Evolutionary conservation across 2,888 invertebrate genomes (phyloP), one percentile per base, ranked within the genome.

Genomic region (Eumerus sabulonum): DNA sequence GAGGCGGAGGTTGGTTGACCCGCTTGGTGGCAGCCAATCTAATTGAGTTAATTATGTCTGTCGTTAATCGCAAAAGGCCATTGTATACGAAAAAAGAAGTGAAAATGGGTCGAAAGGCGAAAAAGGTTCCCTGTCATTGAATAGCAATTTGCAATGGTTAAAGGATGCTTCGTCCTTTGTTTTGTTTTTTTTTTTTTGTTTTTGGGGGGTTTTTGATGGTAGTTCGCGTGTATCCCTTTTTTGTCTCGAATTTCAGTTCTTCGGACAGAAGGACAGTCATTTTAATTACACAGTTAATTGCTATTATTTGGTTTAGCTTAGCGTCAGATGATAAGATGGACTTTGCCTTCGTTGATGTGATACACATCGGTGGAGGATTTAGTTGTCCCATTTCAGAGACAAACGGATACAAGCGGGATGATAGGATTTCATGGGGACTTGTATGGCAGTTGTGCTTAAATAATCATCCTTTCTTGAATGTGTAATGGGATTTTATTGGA

Each of bases 401-500:
- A 27, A 27, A 27, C 27, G 7, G 7, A 27, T 27, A 27, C 27
- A 27, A 27, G 27, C 36, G n/a, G 38, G 47, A 27, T 42, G 57
- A 53, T 70, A 45, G 38, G 57, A 66, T 38, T 66, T 60, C 54
- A 76, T 66, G 60, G 54, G 60, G 76, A 76, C 66, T 66, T 76
- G 60, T 38, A 62, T 56, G 66, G 54, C 64, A 63, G 56, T 42
- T 63, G 36, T 50, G 63, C 56, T 50, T 57, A 56, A 63, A 60
- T 72, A 60, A 56, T 76, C 50, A 27, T 50, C 44, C 19, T 18
- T 13, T 27, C 40, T 35, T 19, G 44, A 54, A 72, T 66, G 71
- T 60, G 50, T 76, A 76, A 76, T 76, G 64, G 60, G 71, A 76
- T 72, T 76, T 60, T 45, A 50, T 48, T 35, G 71, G 66, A 66